These are phyloP conservation scores for Seira musarum DNA, from an alignment of 2,888 invertebrate genomes.

Conservation along the genomic window DNA sequence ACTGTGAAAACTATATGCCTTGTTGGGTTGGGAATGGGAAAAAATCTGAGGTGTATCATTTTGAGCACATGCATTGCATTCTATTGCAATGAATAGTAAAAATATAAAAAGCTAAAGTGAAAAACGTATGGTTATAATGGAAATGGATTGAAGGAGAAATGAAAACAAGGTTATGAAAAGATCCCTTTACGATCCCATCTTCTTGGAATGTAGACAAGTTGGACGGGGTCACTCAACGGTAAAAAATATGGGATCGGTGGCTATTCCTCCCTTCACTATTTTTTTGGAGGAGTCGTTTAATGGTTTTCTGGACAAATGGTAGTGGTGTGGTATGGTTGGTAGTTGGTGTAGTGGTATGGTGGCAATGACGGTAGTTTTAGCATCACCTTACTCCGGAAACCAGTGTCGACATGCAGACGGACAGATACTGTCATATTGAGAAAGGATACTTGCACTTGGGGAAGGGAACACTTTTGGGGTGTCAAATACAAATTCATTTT, in stretches of 20 bases:
- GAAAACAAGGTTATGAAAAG: constrained; percentile 27
- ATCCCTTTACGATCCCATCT: neutral
- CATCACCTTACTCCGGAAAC: constrained; percentile 20
- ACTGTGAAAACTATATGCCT: neutral
- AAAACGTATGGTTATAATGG: neutral
- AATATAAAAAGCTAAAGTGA: no score
- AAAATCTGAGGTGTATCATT: no score
- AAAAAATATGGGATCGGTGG: neutral
- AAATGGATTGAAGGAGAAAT: neutral
- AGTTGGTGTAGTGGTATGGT: neutral
- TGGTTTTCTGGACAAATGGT: constrained; percentile 21
- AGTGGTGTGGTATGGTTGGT: neutral
- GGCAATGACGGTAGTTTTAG: neutral
- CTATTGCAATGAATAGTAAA: no score
- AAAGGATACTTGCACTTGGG: no score
- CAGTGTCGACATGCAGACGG: constrained; percentile 23
- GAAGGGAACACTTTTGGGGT: no score
- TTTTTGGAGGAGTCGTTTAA: constrained; percentile 22
- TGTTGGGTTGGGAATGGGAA: neutral
- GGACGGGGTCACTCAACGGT: neutral
- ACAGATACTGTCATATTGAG: constrained; percentile 11
- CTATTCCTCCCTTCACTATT: neutral
- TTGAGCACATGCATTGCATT: no score
- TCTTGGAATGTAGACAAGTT: no score
- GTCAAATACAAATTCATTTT: no score